Evolutionary conservation across 2,113 vertebrate genomes (phyloP), one percentile per base, ranked within the genome.

Genomic region (Tiliqua scincoides): DNA sequence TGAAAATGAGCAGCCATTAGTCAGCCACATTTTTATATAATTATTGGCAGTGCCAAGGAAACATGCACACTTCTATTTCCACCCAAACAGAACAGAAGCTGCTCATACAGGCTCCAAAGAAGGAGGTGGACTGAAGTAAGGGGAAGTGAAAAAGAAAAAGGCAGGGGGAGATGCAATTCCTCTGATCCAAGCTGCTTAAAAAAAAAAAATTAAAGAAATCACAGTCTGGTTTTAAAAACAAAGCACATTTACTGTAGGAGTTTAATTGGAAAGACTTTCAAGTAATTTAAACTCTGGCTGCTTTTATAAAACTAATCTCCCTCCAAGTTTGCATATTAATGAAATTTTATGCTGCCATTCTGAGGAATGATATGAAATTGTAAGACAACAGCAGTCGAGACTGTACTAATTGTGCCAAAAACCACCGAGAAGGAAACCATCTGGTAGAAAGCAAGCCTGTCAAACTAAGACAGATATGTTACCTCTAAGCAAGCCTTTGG

Each of bases 61-160:
- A 86, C 3, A 0, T 80, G 85, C 54, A 89, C 92, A 92, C 86
- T 79, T 90, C 91, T 89, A 93, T 93, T 95, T 94, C 92, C 91
- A 95, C 93, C 95, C 93, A 95, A 95, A 95, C 87, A 94, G 85
- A 95, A 94, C 92, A 94, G 92, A 94, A 95, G 90, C 89, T 70
- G 0, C 68, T 93, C 87, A 59, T 87, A 83, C 80, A 93, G 93
- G 83, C 91, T 95, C 91, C 37, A 88, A 63, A 72, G 37, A 27
- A 65, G 30, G 67, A 83, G 75, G 81, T 83, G 67, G 81, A 54
- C 65, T 79, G 59, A 65, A 78, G 89, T 87, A 62, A 61, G 86
- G 18, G 37, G 74, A 52, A 11, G 32, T 70, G 54, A 30, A n/a
- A 43, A 59, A 30, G 70, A n/a, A 43, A 59, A 30, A 62, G 48